Evolutionary conservation across 2,797 vertebrate species (phyloP).

Genomic region (Pantherophis alleghaniensis): DNA sequence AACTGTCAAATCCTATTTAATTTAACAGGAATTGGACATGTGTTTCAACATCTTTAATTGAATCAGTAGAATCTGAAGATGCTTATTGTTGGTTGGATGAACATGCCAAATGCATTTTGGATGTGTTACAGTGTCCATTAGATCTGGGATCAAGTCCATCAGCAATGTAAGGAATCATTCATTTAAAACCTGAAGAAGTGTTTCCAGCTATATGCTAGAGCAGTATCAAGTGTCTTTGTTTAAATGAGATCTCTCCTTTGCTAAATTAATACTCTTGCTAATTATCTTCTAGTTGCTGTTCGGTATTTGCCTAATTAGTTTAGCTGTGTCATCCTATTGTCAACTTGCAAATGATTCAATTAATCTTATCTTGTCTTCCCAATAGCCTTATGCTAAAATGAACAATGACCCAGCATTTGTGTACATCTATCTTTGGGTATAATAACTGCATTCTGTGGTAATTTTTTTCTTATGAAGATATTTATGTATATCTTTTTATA

Average conservation of each 20-base stretch:
- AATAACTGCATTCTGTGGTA: conserved; percentile 28
- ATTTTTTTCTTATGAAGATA: conserved; percentile 10
- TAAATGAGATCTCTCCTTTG: conserved; percentile 48
- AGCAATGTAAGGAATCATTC: background rate
- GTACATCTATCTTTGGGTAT: conserved; percentile 46
- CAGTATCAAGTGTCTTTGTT: conserved; percentile 30
- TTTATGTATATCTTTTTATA: conserved; percentile 23
- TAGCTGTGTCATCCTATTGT: conserved; percentile 54
- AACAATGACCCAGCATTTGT: conserved; percentile 31
- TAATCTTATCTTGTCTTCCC: conserved; percentile 49
- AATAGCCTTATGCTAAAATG: conserved; percentile 42
- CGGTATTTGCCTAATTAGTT: conserved; percentile 54
- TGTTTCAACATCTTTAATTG: background rate
- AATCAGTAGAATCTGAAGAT: background rate
- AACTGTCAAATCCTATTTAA: background rate
- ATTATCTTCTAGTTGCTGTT: conserved; percentile 32
- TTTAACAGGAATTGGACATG: background rate
- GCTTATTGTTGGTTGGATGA: background rate
- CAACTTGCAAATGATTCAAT: conserved; percentile 47
- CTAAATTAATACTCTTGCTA: conserved; percentile 42
- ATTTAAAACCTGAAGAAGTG: conserved; percentile 34
- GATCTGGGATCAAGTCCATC: conserved; percentile 4
- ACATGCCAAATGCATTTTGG: background rate
- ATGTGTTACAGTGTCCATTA: background rate
- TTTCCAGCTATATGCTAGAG: conserved; percentile 21